Base-by-base conservation (phyloP, 2,888 invertebrate species). In the Euproctis similis region DNA sequence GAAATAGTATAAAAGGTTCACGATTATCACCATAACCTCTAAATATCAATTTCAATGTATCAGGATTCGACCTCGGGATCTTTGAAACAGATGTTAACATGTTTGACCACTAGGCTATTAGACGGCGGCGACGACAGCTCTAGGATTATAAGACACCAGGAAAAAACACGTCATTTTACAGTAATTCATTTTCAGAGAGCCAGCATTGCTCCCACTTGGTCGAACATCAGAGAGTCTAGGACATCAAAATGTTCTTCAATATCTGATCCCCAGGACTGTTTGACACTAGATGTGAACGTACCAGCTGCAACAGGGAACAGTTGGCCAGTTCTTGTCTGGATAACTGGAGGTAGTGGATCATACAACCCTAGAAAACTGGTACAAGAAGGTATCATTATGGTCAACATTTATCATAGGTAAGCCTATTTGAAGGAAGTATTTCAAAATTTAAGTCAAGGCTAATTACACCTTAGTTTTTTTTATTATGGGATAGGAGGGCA, bases 281-380 rank as follows among this genome's bases (percentile, higher is more conserved):
- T 91, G 1, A 87, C 87, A 40, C 62, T 92, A 28, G 91, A 90
- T 43, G 87, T 91, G 2, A 87, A 89, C 55, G 80, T 85, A 3
- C 90, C 90, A 14, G 62, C 85, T 30, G 46, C 65, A 2, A 47
- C 51, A 28, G 64, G 38, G 2, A 32, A 37, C 1, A 50, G 43
- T 3, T 64, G 68, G 63, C 73, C 82, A 0, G 75, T 81, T 6
- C 46, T 82, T 11, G 76, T 68, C 8, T 84, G 82, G 82, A 54
- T 80, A 4, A 53, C 62, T 4, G 73, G 71, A 4, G 63, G 65
- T 8, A 57, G 53, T 17, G 73, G 65, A 0, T 45, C 39, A 2
- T 76, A 71, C 33, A 39, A 64, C 30, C 71, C 81, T 1, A 57
- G 59, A 9, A 55, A 52, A 26, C 35, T 84, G 17, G 70, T 72